Conservation (phyloP, 2,113 vertebrate species). For the Lepidothrix coronata region DNA sequence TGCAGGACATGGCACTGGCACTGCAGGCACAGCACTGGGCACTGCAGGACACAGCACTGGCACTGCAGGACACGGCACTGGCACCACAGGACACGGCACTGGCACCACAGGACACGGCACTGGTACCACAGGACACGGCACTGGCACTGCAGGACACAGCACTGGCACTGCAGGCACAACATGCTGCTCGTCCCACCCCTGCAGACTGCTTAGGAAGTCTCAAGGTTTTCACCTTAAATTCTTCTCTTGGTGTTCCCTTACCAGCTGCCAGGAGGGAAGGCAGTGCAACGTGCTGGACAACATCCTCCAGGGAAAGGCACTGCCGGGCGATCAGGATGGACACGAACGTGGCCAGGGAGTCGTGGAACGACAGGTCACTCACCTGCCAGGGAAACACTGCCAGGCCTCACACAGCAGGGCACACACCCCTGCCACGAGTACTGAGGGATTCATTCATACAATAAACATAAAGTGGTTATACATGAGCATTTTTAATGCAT, state of each 20-base stretch:
- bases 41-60: too few relatives aligned
- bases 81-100: too few relatives aligned
- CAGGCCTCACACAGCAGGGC: neutral
- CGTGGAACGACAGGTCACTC: conserved; percentile 80
- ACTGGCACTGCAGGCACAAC: neutral
- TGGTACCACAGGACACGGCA: too few relatives aligned
- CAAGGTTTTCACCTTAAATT: neutral
- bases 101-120: too few relatives aligned
- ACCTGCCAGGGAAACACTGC: conserved; percentile 67
- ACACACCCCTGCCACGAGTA: neutral
- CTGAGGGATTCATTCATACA: neutral
- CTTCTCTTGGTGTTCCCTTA: neutral
- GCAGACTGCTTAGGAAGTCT: neutral
- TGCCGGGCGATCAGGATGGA: conserved; percentile 77
- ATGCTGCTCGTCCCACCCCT: too few relatives aligned
- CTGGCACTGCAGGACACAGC: neutral
- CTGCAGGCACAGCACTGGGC: too few relatives aligned
- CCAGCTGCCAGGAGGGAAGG: conserved; percentile 80
- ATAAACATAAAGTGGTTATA: neutral
- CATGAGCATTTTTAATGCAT: neutral
- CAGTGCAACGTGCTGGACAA: conserved; percentile 75
- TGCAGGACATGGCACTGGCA: too few relatives aligned
- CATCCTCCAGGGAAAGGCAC: conserved; percentile 79
- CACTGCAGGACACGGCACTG: too few relatives aligned
- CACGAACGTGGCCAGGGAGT: conserved; percentile 78